Conservation (phyloP, 1,140 invertebrate genomes). For the Brachionus sp. region DNA sequence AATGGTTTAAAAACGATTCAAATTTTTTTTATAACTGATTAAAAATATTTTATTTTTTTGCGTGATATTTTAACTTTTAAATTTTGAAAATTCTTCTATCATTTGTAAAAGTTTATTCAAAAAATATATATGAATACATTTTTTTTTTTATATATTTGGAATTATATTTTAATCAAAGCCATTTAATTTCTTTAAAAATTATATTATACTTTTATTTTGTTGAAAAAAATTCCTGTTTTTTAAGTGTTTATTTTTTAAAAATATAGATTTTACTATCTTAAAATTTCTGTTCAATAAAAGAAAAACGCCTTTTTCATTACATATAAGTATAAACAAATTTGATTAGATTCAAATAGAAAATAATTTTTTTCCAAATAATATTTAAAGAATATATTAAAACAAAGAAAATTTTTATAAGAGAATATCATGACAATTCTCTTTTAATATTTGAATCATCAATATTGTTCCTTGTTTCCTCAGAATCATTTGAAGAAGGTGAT, state of each 20-base stretch:
- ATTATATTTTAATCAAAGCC: too few relatives aligned
- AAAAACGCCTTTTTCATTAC: neutral
- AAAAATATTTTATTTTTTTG: too few relatives aligned
- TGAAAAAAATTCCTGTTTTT: neutral
- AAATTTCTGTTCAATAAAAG: neutral
- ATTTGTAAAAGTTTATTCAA: too few relatives aligned
- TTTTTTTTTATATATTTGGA: too few relatives aligned
- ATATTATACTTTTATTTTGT: neutral
- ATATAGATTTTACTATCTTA: neutral
- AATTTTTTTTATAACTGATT: too few relatives aligned
- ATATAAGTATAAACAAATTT: neutral
- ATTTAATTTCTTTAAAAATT: too few relatives aligned
- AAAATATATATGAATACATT: too few relatives aligned
- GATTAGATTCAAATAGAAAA: neutral
- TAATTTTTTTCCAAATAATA: neutral
- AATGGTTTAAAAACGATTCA: too few relatives aligned
- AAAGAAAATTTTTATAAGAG: neutral
- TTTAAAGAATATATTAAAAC: neutral
- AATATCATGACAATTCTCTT: neutral
- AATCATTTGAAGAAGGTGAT: neutral
- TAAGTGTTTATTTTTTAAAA: neutral
- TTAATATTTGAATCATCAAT: neutral
- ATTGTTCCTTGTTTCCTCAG: neutral
- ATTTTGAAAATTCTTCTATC: too few relatives aligned
- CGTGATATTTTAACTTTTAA: too few relatives aligned